Evolutionary conservation across 1,140 invertebrate species (phyloP), one percentile per base, ranked within the genome.

Genomic region (Drosophila ohnishii): DNA sequence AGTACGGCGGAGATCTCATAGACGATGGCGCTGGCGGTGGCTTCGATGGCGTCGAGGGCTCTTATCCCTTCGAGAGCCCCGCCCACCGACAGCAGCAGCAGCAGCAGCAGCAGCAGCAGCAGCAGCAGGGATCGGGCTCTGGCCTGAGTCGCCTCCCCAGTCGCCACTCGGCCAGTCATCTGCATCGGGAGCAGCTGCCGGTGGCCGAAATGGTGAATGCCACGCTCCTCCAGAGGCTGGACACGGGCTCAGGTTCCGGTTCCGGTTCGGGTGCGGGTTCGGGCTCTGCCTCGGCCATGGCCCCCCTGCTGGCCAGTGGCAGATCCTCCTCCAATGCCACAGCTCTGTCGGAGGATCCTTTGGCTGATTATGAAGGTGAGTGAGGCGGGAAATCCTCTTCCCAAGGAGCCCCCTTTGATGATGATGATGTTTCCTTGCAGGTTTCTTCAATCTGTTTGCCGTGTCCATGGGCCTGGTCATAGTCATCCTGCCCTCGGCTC

Each of bases 1-100:
- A 91, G 48, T 91, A 91, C 25, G 90, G 90, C 7, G 90, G 90
- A 0, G 90, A 91, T 75, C 32, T 91, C 11, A 91, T 91, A 10
- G 88, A 91, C 8, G 88, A 91, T 10, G 86, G 89, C 1, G 90
- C 83, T 3, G 90, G 90, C 22, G 89, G 85, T 2, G 90, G 90
- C 22, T 91, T 91, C 19, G 90, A 91, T 44, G 90, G 90, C 22
- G 87, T 88, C 6, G 90, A 90, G 63, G 90, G 90, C 1, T 91
- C 90, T 19, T 91, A 91, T 64, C 90, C 90, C 16, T 91, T 91
- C 8, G 90, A 89, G 2, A 90, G 78, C 55, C 80, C 80, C 4
- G 62, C 84, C 0, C 76, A 86, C 39, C 75, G 79, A 0, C 50
- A 73, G 53, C 66, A 70, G 25, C 50, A 51, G 10, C 47, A 34